Conservation (phyloP, 2,797 vertebrate species). For the Chelonia mydas region DNA sequence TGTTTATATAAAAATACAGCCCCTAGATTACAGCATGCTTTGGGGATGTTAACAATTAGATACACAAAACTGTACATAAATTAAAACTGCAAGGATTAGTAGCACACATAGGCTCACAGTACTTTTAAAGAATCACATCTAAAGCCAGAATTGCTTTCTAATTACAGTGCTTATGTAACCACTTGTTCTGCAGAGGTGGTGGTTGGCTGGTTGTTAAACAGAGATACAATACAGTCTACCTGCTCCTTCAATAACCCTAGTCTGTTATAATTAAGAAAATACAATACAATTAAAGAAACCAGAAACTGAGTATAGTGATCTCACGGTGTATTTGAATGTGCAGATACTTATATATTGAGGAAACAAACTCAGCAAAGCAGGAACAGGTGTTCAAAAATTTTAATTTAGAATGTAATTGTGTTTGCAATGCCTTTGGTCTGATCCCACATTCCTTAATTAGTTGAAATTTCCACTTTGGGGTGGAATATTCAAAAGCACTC, state of each 20-base stretch:
- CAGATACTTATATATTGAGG: background rate
- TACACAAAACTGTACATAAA: background rate
- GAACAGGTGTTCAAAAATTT: background rate
- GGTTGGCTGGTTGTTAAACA: background rate
- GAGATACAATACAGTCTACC: background rate
- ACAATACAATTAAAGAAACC: constrained; percentile 16
- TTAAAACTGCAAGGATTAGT: background rate
- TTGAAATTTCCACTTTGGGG: background rate
- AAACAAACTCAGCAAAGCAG: background rate
- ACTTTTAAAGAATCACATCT: background rate
- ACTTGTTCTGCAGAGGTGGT: rapidly evolving
- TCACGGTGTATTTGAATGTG: background rate
- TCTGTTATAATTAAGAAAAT: background rate
- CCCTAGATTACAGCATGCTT: constrained; percentile 1
- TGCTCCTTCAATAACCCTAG: background rate
- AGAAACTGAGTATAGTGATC: background rate
- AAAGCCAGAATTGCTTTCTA: background rate
- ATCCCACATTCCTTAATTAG: background rate
- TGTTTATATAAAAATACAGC: background rate
- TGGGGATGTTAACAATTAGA: background rate
- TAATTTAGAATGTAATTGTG: background rate
- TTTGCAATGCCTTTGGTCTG: constrained; percentile 21
- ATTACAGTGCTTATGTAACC: background rate
- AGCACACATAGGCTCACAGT: background rate
- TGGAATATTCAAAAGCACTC: background rate